These are phyloP conservation scores for Eucera pruinosa DNA, from an alignment of 2,888 invertebrate species.

Conservation along the genomic window DNA sequence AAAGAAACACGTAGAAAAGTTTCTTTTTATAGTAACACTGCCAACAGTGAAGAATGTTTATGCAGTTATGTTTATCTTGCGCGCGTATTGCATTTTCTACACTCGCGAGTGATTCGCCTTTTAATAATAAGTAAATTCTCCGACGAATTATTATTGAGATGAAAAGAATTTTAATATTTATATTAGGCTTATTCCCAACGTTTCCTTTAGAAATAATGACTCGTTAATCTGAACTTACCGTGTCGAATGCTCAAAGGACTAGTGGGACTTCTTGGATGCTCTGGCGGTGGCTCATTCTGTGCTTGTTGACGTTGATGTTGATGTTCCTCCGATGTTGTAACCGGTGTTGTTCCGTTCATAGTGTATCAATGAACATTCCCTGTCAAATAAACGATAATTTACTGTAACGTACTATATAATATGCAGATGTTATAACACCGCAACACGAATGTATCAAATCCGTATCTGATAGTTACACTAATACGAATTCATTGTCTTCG, in stretches of 20 bases:
- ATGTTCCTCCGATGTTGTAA: slow-evolving; percentile 78
- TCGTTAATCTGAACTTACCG: slow-evolving; percentile 71
- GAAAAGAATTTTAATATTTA: not conserved
- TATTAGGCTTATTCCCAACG: not conserved
- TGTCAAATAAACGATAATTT: slow-evolving; percentile 12
- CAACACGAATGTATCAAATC: not conserved
- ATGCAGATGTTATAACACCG: slow-evolving; percentile 9
- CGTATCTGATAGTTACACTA: too few relatives aligned
- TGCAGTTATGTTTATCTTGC: slow-evolving; percentile 37
- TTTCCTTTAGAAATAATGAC: not conserved
- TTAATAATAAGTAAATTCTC: slow-evolving; percentile 1
- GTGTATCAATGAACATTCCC: slow-evolving; percentile 47
- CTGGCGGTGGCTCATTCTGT: slow-evolving; percentile 79
- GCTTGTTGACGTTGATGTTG: slow-evolving; percentile 78
- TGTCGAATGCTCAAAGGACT: slow-evolving; percentile 82
- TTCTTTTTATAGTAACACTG: not conserved
- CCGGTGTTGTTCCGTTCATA: slow-evolving; percentile 81
- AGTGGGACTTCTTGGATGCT: slow-evolving; percentile 81
- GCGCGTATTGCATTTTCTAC: not conserved
- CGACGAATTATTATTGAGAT: not conserved
- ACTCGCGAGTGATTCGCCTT: slow-evolving; percentile 5
- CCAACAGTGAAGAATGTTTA: slow-evolving; percentile 12
- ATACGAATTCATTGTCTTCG: too few relatives aligned
- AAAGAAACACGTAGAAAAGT: not conserved
- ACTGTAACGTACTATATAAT: slow-evolving; percentile 43